Conservation (phyloP, 2,888 invertebrate genomes). For the Diarsia dahlii region DNA sequence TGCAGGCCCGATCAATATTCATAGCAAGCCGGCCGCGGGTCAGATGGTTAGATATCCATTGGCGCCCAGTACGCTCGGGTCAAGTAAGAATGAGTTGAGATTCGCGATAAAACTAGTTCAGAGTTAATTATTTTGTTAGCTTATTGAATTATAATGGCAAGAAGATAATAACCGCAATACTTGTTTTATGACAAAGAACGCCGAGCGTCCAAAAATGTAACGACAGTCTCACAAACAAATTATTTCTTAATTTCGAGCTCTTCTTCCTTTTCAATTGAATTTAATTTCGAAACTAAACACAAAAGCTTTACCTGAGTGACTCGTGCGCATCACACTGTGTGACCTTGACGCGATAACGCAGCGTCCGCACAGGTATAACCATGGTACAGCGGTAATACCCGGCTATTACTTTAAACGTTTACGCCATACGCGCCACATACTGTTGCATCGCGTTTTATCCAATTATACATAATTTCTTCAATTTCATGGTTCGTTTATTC, state of each 20-base stretch:
- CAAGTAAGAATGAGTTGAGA: slow-evolving; percentile 67
- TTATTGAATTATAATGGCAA: slow-evolving; percentile 45
- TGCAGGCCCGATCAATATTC: slow-evolving; percentile 82
- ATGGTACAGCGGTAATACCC: slow-evolving; percentile 65
- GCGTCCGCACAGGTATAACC: slow-evolving; percentile 63
- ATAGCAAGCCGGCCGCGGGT: slow-evolving; percentile 74
- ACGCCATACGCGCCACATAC: slow-evolving; percentile 47
- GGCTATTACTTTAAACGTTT: slow-evolving; percentile 71
- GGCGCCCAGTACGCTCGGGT: slow-evolving; percentile 68
- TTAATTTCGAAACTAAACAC: slow-evolving; percentile 18
- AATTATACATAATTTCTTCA: slow-evolving; percentile 66
- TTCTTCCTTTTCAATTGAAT: neutral
- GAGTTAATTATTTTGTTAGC: slow-evolving; percentile 63
- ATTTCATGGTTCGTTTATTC: slow-evolving; percentile 67
- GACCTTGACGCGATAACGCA: slow-evolving; percentile 75
- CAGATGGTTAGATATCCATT: slow-evolving; percentile 76
- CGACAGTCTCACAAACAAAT: neutral
- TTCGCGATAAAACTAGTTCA: slow-evolving; percentile 67
- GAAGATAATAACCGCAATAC: neutral
- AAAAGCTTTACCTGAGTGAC: slow-evolving; percentile 49
- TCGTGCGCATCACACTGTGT: slow-evolving; percentile 68
- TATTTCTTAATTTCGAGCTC: neutral
- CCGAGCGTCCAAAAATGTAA: slow-evolving; percentile 5
- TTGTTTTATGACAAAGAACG: neutral
- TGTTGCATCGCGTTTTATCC: slow-evolving; percentile 63